phyloP scores from a whole-genome alignment of 2,888 invertebrate genomes.

The Apotomis capreana region DNA sequence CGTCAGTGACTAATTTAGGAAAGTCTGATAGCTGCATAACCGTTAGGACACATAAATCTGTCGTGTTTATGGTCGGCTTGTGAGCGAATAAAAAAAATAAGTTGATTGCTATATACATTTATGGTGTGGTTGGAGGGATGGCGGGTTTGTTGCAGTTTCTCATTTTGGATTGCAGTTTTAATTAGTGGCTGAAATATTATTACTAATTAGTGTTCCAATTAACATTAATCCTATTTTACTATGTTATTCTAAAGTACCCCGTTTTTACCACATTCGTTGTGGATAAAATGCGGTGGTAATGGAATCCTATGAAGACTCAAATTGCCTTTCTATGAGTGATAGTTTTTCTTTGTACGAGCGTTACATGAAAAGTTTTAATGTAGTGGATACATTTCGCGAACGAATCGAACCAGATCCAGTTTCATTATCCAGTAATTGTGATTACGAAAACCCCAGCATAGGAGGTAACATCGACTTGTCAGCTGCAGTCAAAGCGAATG shows the following conservation, averaged over 20 bases:
- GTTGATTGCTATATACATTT: not conserved
- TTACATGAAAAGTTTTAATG: conserved; percentile 77
- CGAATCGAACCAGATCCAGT: conserved; percentile 52
- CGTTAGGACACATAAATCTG: not conserved
- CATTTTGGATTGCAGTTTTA: conserved; percentile 15
- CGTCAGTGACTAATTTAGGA: too few relatives aligned
- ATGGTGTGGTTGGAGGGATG: conserved; percentile 27
- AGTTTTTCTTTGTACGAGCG: conserved; percentile 78
- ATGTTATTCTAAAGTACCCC: conserved; percentile 11
- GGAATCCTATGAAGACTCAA: conserved; percentile 78
- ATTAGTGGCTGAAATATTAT: conserved; percentile 1
- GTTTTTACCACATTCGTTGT: conserved; percentile 33
- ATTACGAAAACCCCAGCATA: conserved; percentile 63
- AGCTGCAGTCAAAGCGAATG: conserved; percentile 57
- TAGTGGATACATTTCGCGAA: conserved; percentile 63
- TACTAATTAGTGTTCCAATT: not conserved
- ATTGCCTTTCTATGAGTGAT: conserved; percentile 77
- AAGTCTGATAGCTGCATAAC: too few relatives aligned
- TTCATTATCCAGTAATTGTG: conserved; percentile 55
- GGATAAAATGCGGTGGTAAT: conserved; percentile 68
- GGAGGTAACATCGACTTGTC: conserved; percentile 71
- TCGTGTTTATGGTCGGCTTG: conserved; percentile 26
- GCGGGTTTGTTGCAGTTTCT: conserved; percentile 31
- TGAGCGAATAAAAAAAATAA: conserved; percentile 5
- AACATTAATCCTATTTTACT: not conserved